These are phyloP conservation scores for Alloplasta piceator DNA, from an alignment of 2,888 invertebrate species.

Conservation along the genomic window DNA sequence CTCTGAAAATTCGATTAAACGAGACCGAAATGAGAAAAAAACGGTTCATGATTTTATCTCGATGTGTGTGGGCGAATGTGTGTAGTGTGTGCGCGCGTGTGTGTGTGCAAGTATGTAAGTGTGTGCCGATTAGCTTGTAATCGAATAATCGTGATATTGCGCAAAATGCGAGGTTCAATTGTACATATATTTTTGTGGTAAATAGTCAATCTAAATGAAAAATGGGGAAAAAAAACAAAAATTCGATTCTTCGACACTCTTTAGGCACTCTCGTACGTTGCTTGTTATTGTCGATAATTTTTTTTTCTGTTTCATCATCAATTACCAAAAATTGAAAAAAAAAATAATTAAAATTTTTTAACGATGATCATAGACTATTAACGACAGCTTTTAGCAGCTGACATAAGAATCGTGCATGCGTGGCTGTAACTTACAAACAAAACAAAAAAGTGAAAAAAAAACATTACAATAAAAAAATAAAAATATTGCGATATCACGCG, in stretches of 20 bases:
- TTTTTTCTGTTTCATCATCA: background rate
- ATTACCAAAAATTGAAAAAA: background rate
- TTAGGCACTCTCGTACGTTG: constrained; percentile 2
- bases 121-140: constrained; percentile 34
- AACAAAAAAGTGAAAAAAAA: background rate
- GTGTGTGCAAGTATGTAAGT: constrained; percentile 11
- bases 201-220: constrained; percentile 24
- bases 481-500: constrained; percentile 11
- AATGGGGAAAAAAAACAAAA: background rate
- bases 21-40: background rate
- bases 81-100: background rate
- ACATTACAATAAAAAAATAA: constrained; percentile 10
- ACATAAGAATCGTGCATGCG: constrained; percentile 32
- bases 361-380: constrained; percentile 15
- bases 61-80: background rate
- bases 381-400: background rate
- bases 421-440: constrained; percentile 2
- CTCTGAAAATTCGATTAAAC: background rate
- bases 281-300: constrained; percentile 18
- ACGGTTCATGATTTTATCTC: constrained; percentile 7
- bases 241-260: constrained; percentile 16
- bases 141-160: constrained; percentile 49
- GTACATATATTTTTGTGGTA: constrained; percentile 32
- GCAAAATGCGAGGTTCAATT: constrained; percentile 32
- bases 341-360: background rate